Percentiles rank a stretch among this genome's conserved stretches.
These are phyloP conservation scores for Iphiclides podalirius DNA, from an alignment of 2,888 invertebrate genomes.

Conservation along the genomic window DNA sequence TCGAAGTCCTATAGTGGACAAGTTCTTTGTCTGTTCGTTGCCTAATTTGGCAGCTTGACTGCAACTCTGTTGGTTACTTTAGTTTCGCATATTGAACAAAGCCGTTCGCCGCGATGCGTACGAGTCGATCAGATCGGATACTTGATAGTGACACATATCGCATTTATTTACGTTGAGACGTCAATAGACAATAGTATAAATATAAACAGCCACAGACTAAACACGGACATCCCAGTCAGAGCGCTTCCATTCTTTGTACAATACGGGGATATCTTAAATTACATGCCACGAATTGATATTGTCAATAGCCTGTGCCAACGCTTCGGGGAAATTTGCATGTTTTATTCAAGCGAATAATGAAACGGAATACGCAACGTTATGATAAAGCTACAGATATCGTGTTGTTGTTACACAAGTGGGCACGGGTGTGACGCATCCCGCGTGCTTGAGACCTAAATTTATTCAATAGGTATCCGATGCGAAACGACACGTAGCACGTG, in stretches of 20 bases:
- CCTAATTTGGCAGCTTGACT: constrained; percentile 14
- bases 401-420: neutral
- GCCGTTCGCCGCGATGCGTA: neutral
- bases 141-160: no score
- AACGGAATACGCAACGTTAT: no score
- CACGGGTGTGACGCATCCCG: constrained; percentile 9
- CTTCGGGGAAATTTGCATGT: no score
- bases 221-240: no score
- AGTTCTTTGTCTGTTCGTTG: constrained; percentile 8
- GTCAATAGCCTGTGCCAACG: no score
- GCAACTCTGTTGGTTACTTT: neutral
- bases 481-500: neutral
- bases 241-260: no score
- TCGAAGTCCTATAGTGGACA: constrained; percentile 1
- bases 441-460: constrained; percentile 8
- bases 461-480: neutral
- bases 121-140: neutral
- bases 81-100: neutral
- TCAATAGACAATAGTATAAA: no score
- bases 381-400: neutral
- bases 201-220: no score
- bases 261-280: no score
- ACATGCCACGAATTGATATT: no score
- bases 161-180: no score
- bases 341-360: no score